Evolutionary conservation across 2,113 vertebrate species (phyloP).

Genomic region (Chaetodon trifascialis): DNA sequence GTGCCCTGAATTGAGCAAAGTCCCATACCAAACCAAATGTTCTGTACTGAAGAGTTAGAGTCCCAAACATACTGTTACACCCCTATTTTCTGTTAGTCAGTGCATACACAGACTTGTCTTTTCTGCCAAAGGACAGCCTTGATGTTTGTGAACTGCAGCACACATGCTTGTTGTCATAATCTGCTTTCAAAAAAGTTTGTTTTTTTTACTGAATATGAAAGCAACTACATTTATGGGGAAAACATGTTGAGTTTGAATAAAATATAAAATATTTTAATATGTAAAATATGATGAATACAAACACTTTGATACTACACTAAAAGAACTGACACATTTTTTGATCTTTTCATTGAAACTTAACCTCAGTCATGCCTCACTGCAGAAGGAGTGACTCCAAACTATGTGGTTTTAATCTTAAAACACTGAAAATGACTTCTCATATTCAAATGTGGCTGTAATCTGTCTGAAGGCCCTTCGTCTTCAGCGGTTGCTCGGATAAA

Average conservation of each 20-base stretch:
- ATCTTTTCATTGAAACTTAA: neutral
- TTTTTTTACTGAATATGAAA: neutral
- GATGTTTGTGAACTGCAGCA: neutral
- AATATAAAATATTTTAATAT: neutral
- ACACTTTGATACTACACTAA: neutral
- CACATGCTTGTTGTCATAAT: neutral
- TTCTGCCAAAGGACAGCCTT: no score
- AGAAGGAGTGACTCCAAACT: neutral
- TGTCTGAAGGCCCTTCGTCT: neutral
- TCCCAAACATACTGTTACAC: no score
- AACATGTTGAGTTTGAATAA: neutral
- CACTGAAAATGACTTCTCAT: neutral
- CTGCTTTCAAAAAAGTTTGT: neutral
- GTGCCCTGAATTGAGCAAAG: no score
- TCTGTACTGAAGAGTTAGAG: no score
- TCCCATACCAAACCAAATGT: no score
- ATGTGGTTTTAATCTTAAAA: neutral
- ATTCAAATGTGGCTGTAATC: neutral
- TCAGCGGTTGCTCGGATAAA: conserved; percentile 3
- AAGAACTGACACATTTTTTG: neutral
- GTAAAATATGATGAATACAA: neutral
- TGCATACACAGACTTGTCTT: no score
- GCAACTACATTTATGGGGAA: neutral
- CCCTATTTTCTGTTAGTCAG: no score
- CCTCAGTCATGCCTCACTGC: neutral